Base-by-base conservation (phyloP, 2,888 invertebrate genomes). In the Pollenia angustigena region DNA sequence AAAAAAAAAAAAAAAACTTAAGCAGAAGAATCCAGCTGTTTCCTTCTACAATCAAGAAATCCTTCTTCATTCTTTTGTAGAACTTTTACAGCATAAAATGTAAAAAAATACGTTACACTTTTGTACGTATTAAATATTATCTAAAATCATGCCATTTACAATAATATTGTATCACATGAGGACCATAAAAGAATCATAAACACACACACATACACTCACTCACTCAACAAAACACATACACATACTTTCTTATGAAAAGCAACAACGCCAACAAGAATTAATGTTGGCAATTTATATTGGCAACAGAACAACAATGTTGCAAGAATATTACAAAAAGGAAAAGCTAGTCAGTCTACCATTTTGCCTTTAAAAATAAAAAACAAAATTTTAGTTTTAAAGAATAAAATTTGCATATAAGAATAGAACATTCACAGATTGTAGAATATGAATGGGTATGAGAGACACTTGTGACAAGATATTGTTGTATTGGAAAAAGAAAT, bases 221-320 rank as follows among this genome's bases (percentile, higher is more conserved):
- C 11, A 14, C 0, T 18, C 60, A 23, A 4, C 1, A 4, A 14
- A 0, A 42, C n/a, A 0, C 16, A 11, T 50, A 44, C 12, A 18
- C 8, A 66, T 54, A 32, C 4, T 3, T 12, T 32, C 9, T 18
- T n/a, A 52, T n/a, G 58, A 66, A 23, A 40, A 58, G 48, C 78
- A 66, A 83, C 42, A 66, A 83, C 42, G 23, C 56, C 50, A 86
- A 72, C 71, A 71, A 80, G 68, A 87, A 88, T 88, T 88, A 89
- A 89, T 89, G 81, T 74, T 69, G 52, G 85, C 84, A 83, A 88
- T 89, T 89, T 89, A 87, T 85, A 78, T 85, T 66, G 83, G 56
- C 71, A 79, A 72, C 71, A 58, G 50, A 32, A 52, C 50, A 79
- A 87, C 85, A 87, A 76, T 88, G 87, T 88, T 87, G 87, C 84